Evolutionary conservation across 2,113 vertebrate genomes (phyloP), one percentile per base, ranked within the genome.

Genomic region (Clinocottus analis): DNA sequence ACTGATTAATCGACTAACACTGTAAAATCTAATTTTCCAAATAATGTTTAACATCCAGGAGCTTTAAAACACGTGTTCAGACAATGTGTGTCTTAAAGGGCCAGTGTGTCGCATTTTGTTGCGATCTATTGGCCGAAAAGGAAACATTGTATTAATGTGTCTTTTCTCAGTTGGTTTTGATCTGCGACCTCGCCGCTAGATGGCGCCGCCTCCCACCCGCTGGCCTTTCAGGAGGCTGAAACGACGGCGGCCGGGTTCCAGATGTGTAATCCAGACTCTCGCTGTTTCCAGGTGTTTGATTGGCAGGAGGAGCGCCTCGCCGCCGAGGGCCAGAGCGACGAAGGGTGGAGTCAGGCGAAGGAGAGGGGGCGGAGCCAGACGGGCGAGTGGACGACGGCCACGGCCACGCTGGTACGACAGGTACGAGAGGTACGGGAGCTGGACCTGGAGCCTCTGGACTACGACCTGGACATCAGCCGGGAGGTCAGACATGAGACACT

Each of bases 371-470:
- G 67, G 68, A 60, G 59, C 25, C 77, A 33, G 13, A 90, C 90
- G 7, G 93, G 95, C 0, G 95, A 94, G 78, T 96, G 97, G 96
- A 66, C 88, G 63, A 96, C 86, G 39, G 87, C 89, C 14, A 91
- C 89, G 11, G 93, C 94, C 29, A 83, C 88, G 14, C 82, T 85
- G 16, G 75, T 96, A 56, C 94, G 85, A 14, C 82, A 85, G 16
- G 75, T 96, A 56, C 94, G 85, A 61, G 96, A 97, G 80, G 75
- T 96, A 56, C 94, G 85, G 61, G 96, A 97, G 80, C 77, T 89
- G 79, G 97, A 98, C 49, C 77, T 97, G 91, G 97, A 99, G 49
- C 96, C 96, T 7, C 89, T 97, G 9, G 96, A 98, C 87, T 99
- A 96, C 77, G 94, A 97, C 81, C 89, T 98, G 91, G 96, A 99